Evolutionary conservation across 2,888 invertebrate genomes (phyloP).

Genomic region (Clitarchus hookeri): DNA sequence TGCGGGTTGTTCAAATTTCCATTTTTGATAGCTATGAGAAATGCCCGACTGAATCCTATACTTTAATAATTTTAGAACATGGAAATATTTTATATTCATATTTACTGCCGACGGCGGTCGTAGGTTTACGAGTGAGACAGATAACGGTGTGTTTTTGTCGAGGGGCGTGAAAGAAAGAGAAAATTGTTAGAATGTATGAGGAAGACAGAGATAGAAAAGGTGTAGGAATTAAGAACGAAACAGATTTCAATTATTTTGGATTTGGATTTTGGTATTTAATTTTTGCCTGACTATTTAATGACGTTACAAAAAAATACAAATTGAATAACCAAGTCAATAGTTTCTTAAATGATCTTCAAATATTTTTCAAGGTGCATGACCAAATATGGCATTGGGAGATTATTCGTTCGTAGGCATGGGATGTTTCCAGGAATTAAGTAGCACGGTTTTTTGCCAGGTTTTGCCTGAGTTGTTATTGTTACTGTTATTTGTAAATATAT

Average conservation of each 20-base stretch:
- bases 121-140: no score
- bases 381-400: constrained; percentile 45
- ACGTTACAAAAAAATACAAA: not conserved
- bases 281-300: not conserved
- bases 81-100: no score
- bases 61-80: no score
- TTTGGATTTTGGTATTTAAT: not conserved
- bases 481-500: constrained; percentile 29
- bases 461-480: constrained; percentile 28
- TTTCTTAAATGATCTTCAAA: constrained; percentile 23
- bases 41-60: no score
- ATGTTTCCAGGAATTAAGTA: constrained; percentile 39
- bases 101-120: no score
- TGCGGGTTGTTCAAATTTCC: no score
- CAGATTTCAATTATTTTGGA: not conserved
- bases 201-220: not conserved
- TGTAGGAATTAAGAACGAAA: not conserved
- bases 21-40: no score
- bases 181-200: not conserved
- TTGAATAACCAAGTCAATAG: not conserved
- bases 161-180: not conserved
- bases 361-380: constrained; percentile 42
- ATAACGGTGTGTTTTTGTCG: no score
- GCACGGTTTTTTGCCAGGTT: constrained; percentile 22
- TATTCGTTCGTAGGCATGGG: constrained; percentile 40